Conservation (phyloP, 1,140 invertebrate species). For the Papilio polytes region DNA sequence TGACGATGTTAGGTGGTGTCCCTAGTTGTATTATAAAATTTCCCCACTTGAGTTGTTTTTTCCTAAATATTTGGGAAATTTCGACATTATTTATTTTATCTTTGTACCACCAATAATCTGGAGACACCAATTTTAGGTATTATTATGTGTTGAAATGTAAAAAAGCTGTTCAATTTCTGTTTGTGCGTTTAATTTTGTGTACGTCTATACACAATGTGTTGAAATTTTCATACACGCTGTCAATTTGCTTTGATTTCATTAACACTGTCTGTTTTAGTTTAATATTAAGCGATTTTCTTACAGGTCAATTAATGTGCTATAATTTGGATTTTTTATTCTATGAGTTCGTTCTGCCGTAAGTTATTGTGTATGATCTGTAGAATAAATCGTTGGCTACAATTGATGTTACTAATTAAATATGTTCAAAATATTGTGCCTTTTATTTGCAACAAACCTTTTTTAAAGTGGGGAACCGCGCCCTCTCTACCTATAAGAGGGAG, state of each 20-base stretch:
- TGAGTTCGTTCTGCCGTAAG: constrained; percentile 50
- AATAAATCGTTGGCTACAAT: constrained; percentile 73
- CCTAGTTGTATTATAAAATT: background rate
- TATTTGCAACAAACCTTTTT: constrained; percentile 42
- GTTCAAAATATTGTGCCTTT: constrained; percentile 63
- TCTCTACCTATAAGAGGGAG: no score
- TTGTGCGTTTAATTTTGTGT: constrained; percentile 37
- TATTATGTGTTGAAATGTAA: constrained; percentile 46
- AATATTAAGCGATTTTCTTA: constrained; percentile 47
- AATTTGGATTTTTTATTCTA: constrained; percentile 43
- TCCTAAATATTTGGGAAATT: background rate
- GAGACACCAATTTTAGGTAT: constrained; percentile 42
- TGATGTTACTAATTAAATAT: constrained; percentile 80
- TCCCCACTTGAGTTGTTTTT: background rate
- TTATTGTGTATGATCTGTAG: constrained; percentile 60
- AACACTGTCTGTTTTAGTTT: constrained; percentile 40
- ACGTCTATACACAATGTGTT: background rate
- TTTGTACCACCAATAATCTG: constrained; percentile 40
- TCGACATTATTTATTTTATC: constrained; percentile 38
- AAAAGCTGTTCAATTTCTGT: constrained; percentile 45
- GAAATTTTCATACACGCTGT: constrained; percentile 16
- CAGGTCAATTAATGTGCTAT: constrained; percentile 57
- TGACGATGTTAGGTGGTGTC: constrained; percentile 60
- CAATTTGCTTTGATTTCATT: constrained; percentile 38
- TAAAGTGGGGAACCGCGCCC: no score